phyloP scores from a whole-genome alignment of 2,797 vertebrate species.

The Pantherophis vulpinus region DNA sequence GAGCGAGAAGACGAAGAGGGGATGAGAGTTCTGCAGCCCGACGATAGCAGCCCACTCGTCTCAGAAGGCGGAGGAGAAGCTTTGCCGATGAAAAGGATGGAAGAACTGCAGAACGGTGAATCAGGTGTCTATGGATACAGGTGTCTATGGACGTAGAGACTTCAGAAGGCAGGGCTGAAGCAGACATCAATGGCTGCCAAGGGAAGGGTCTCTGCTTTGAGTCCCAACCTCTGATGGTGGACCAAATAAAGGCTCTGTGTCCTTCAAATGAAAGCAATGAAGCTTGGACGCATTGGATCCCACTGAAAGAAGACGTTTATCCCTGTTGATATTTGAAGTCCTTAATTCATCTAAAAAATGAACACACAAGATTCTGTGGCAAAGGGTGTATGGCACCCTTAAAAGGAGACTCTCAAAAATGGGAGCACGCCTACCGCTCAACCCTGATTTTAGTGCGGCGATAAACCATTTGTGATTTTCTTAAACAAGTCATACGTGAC shows the following conservation, averaged over 20 bases:
- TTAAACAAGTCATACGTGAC: neutral
- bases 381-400: neutral
- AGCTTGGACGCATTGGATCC: rapidly evolving
- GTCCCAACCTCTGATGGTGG: neutral
- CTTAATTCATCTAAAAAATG: slow-evolving; percentile 62
- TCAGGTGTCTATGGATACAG: neutral
- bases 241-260: too few relatives aligned
- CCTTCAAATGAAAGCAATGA: neutral
- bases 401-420: neutral
- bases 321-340: slow-evolving; percentile 53
- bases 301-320: slow-evolving; percentile 14
- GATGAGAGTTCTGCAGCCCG: neutral
- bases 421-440: neutral
- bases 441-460: neutral
- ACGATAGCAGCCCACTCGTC: neutral
- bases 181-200: too few relatives aligned
- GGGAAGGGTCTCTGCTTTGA: too few relatives aligned
- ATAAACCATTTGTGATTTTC: neutral
- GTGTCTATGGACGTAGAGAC: neutral
- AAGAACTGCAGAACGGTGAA: neutral
- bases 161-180: neutral
- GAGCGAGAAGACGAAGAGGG: neutral
- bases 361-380: slow-evolving; percentile 50
- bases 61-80: neutral
- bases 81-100: neutral